Base-by-base conservation (phyloP, 1,140 invertebrate species). In the Papilio dardanus region DNA sequence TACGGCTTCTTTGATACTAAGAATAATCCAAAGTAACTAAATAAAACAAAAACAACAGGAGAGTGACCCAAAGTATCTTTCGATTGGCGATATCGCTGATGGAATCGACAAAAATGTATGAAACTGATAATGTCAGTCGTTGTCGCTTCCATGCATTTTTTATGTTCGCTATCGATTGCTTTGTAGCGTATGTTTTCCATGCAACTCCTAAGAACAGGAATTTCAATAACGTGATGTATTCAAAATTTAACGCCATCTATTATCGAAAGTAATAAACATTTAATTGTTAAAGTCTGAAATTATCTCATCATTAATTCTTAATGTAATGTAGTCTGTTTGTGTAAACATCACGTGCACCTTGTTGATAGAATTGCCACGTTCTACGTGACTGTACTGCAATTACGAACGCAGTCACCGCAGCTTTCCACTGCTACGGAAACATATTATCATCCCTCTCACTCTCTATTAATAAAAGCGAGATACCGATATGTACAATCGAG, bases 301-400 rank as follows among this genome's bases (percentile, higher is more conserved):
- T 50, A 5, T 19, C 46, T 21, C 46, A 50, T 12, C 21, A 54
- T 62, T 3, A 62, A 58, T 28, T 12, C 19, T 3, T 2, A 12
- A 28, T 62, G 54, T 62, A 62, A 62, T 10, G 24, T 62, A 62
- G 30, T 62, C 54, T 28, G 54, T 62, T 62, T 62, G 54, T 62
- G 24, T 21, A 62, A 62, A 62, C 54, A 62, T 62, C 54, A 62
- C 54, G 54, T 28, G 54, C 54, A 62, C 24, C 54, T 14, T 62
- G 54, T 62, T 62, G 54, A 62, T 62, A 62, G 54, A 62, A 62
- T 62, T 62, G 54, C 54, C 24, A 10, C 21, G 3, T 24, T 62
- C 12, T 24, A 62, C 54, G 54, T 62, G 54, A 62, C 54, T 62
- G 54, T 62, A 62, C 54, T 62, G 12, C 54, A 28, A 62, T 62